Evolutionary conservation across 2,888 invertebrate species (phyloP), one percentile per base, ranked within the genome.

Genomic region (Xestia sexstrigata): DNA sequence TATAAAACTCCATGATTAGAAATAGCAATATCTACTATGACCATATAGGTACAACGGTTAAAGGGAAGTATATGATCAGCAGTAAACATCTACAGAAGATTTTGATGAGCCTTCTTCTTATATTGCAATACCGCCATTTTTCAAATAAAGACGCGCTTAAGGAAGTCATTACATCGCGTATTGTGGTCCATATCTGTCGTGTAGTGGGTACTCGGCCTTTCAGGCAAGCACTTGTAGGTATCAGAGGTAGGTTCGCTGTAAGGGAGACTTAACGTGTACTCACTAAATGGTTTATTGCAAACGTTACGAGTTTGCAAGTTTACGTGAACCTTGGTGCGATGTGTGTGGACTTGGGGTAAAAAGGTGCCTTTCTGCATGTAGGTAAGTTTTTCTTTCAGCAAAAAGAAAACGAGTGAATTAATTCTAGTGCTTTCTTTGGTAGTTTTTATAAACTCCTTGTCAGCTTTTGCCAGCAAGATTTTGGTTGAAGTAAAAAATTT

Each of bases 261-360:
- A 82, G 83, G 79, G 79, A 82, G 70, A 85, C 72, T 78, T 84
- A 75, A 82, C 84, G 86, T 79, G 63, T 79, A 79, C 75, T 67
- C 86, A 84, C 84, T 86, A 86, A 84, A 84, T 84, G 75, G 84
- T 84, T 84, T 84, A 84, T 86, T 79, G 84, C 84, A 11, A 66
- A 82, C 73, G 73, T 82, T 86, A 82, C 79, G 75, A 84, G 86
- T 78, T 78, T 76, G 78, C 72, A 74, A 85, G 62, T 73, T 77
- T 69, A 77, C 79, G 86, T 70, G 84, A 76, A 86, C 45, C 67
- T 42, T 49, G 15, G 68, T 58, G 39, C 87, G 8, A 47, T 70
- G 71, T 72, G 71, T 86, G 66, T 39, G 87, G 74, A 84, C 86
- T 85, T 85, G 67, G 42, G 74, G 17, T 20, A 30, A 85, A 83